Base-by-base conservation (phyloP, 2,888 invertebrate genomes). In the Stenodema calcarata region DNA sequence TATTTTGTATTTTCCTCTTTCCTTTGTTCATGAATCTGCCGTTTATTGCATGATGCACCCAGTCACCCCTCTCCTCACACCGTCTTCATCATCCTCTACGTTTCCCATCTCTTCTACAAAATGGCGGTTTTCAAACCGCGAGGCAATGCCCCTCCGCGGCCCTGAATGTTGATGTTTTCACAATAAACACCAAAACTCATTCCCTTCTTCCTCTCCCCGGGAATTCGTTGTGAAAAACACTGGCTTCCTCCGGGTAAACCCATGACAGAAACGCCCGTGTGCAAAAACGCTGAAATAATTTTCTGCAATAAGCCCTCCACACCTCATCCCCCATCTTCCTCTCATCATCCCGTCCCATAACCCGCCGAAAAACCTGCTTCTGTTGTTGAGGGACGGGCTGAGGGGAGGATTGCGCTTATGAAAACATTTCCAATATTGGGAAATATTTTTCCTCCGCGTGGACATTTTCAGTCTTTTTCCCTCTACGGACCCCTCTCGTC, bases 91-190 rank as follows among this genome's bases (percentile, higher is more conserved):
- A 9, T 11, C 30, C 80, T 80, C 54, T 27, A 14, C 28, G 35
- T 27, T 0, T 54, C 2, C n/a, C 28, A n/a, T 16, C 27, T 23
- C 27, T 18, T 80, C 50, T 35, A 50, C 41, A 27, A 80, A 80
- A 80, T 80, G 54, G 54, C 35, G 54, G 80, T 80, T 80, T 80
- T 80, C 54, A 28, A 80, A 80, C 80, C 54, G 80, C 50, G 54
- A 50, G 78, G 7, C 28, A 16, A 14, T 27, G 23, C 30, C 41
- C 42, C 23, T n/a, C 7, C 23, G 47, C 11, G 12, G 16, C 7
- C 54, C 14, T 54, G 80, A 28, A 80, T 80, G 80, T 80, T 80
- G 80, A 80, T 80, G 80, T 80, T 80, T 80, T 80, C 80, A 80
- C 54, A 80, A 80, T 80, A 80, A 80, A 80, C 80, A 50, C 80